These are phyloP conservation scores for Drosophila kokeensis DNA, from an alignment of 2,888 invertebrate species.

Conservation along the genomic window DNA sequence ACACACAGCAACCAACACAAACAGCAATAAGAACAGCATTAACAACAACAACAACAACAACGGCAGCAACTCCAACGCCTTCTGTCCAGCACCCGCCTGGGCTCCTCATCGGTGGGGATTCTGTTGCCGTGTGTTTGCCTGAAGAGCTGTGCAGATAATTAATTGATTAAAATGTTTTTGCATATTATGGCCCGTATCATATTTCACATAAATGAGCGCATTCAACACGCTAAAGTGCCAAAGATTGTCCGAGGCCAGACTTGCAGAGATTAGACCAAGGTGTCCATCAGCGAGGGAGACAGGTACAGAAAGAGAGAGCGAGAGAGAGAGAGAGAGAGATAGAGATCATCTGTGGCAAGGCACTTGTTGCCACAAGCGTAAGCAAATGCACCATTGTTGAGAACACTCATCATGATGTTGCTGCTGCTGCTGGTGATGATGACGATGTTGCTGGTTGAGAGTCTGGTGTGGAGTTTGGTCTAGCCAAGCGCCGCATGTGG, in stretches of 20 bases:
- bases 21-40: constrained; percentile 19
- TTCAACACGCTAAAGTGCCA: constrained; percentile 81
- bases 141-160: constrained; percentile 75
- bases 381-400: constrained; percentile 48
- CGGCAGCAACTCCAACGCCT: constrained; percentile 29
- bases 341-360: constrained; percentile 42
- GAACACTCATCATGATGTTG: constrained; percentile 50
- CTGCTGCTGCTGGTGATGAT: constrained; percentile 30
- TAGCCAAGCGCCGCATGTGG: constrained; percentile 66
- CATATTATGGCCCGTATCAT: constrained; percentile 81
- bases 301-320: background rate
- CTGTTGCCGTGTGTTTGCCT: constrained; percentile 36
- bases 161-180: constrained; percentile 84
- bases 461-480: constrained; percentile 45
- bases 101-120: constrained; percentile 17
- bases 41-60: constrained; percentile 24
- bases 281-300: constrained; percentile 30
- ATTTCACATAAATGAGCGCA: constrained; percentile 82
- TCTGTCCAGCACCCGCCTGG: constrained; percentile 29
- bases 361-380: constrained; percentile 80
- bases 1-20: constrained; percentile 60
- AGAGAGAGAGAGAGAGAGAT: constrained; percentile 16
- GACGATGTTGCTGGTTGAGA: constrained; percentile 38
- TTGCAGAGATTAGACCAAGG: constrained; percentile 53
- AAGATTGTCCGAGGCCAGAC: constrained; percentile 61